A percentile compares a stretch with the other conserved stretches of the same genome.
Evolutionary conservation across 2,888 invertebrate species (phyloP).

Genomic region (Parnassius mnemosyne): DNA sequence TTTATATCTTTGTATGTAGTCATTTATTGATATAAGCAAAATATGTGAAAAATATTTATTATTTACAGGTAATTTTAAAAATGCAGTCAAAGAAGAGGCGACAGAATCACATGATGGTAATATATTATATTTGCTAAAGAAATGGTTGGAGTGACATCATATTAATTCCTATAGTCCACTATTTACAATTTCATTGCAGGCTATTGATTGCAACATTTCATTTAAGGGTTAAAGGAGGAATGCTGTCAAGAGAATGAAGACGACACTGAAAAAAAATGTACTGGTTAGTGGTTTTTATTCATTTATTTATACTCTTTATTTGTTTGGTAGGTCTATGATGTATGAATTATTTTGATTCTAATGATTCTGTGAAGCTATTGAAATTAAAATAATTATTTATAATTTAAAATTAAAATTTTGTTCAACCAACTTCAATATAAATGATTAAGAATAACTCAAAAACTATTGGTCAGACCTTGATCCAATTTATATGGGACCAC

Average conservation of each 20-base stretch:
- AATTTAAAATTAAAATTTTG: too few species aligned
- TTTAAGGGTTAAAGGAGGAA: constrained; percentile 19
- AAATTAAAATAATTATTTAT: too few species aligned
- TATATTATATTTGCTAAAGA: not conserved
- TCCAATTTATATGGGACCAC: too few species aligned
- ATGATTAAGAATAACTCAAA: too few species aligned
- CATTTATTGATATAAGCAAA: not conserved
- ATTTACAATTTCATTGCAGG: constrained; percentile 14
- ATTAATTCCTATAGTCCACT: not conserved
- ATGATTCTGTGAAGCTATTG: too few species aligned
- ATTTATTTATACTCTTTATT: not conserved
- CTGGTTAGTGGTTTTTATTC: constrained; percentile 4
- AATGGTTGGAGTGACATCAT: not conserved
- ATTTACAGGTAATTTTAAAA: constrained; percentile 9
- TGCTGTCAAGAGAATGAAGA: constrained; percentile 2
- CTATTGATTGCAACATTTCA: constrained; percentile 12
- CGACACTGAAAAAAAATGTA: constrained; percentile 1
- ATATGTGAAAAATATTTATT: not conserved
- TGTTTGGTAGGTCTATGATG: too few species aligned
- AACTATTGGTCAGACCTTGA: too few species aligned
- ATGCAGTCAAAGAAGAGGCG: constrained; percentile 19
- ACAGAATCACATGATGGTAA: constrained; percentile 20
- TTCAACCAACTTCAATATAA: too few species aligned
- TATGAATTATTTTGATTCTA: too few species aligned
- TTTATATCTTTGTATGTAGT: not conserved